Evolutionary conservation across 2,888 invertebrate genomes (phyloP).

Genomic region (Cynaeus angustus): DNA sequence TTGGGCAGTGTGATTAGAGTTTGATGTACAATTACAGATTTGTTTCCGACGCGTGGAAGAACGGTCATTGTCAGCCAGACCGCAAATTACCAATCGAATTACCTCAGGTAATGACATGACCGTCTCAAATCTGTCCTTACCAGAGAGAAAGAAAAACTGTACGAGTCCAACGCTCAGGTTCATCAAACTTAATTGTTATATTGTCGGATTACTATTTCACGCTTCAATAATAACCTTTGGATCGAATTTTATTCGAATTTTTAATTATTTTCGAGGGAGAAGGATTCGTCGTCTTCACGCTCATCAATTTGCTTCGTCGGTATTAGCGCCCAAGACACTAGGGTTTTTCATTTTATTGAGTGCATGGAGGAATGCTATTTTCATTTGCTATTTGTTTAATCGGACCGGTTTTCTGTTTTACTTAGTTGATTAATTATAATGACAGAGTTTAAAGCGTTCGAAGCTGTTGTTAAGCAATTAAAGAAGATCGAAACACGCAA

Average conservation of each 20-base stretch:
- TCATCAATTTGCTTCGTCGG: constrained; percentile 13
- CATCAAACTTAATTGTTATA: constrained; percentile 57
- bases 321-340: not conserved
- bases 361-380: constrained; percentile 37
- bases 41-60: constrained; percentile 67
- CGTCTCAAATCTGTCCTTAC: constrained; percentile 56
- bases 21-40: constrained; percentile 69
- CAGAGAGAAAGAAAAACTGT: constrained; percentile 47
- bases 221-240: constrained; percentile 53
- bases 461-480: constrained; percentile 37
- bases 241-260: constrained; percentile 46
- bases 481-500: constrained; percentile 38
- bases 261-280: constrained; percentile 42
- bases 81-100: constrained; percentile 70
- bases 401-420: constrained; percentile 35
- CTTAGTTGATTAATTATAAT: constrained; percentile 44
- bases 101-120: constrained; percentile 63
- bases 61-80: constrained; percentile 68
- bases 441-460: constrained; percentile 33
- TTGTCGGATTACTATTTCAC: constrained; percentile 56
- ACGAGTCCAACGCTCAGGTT: constrained; percentile 46
- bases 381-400: constrained; percentile 38
- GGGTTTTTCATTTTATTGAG: constrained; percentile 28
- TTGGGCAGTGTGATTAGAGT: constrained; percentile 61
- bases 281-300: constrained; percentile 29